Base-by-base conservation (phyloP, 2,113 vertebrate genomes). In the Dicerorhinus sumatrensis region DNA sequence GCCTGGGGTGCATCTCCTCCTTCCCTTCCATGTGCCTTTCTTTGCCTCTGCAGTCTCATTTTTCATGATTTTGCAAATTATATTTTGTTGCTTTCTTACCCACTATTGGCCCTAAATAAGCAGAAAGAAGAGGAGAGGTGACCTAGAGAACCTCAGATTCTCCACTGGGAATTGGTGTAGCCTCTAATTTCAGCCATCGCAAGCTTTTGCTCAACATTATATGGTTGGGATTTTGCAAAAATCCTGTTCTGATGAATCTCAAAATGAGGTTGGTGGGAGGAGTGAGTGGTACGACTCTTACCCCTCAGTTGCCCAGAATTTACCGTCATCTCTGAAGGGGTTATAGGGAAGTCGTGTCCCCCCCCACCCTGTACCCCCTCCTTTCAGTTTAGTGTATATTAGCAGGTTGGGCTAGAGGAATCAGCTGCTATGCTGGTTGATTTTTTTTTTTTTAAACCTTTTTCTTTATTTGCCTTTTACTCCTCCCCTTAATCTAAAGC, bases 21-120 rank as follows among this genome's bases (percentile, higher is more conserved):
- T 48, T 91, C 89, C 94, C 92, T 95, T 96, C 92, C 97, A 98
- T 58, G 97, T 98, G 97, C 98, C 97, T 98, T 98, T 98, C 97
- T 98, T 97, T 97, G 94, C 97, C 97, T 98, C 94, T 96, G 97
- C 92, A 95, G 95, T 98, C 97, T 98, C 97, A 98, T 94, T 97
- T 94, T 81, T 97, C 94, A 91, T 98, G 96, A 94, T 98, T 98
- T 98, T 96, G 67, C 87, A 88, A 96, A 96, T 96, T 95, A 48
- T 39, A 76, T 96, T 97, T 97, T 76, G 88, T 98, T 98, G 83
- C 86, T 95, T 91, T 96, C 76, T 93, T 95, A 88, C 39, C 89
- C 60, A 69, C 93, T 82, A 2, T 77, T 97, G 80, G 42, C 94
- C 94, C 96, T 96, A 65, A 73, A 54, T 77, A 97, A 97, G 89